These are phyloP conservation scores for Uria lomvia DNA, from an alignment of 2,113 vertebrate species.

Conservation along the genomic window DNA sequence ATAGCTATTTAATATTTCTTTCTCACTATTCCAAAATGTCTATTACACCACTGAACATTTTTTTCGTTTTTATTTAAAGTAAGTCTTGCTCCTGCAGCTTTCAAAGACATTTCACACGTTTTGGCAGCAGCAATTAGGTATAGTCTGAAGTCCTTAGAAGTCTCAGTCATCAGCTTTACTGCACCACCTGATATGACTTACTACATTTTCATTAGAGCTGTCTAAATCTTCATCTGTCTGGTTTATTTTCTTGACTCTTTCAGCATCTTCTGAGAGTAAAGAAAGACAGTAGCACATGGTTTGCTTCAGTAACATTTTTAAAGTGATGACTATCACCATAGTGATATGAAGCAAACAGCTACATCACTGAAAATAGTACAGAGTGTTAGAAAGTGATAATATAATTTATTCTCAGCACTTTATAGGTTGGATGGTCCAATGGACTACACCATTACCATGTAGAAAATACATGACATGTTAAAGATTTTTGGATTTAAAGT, in stretches of 20 bases:
- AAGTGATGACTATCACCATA: neutral
- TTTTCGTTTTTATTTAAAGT: neutral
- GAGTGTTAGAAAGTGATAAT: neutral
- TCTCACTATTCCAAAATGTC: neutral
- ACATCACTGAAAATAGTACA: neutral
- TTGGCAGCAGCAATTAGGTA: neutral
- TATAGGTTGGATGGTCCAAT: neutral
- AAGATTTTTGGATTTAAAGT: neutral
- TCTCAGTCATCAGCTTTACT: neutral
- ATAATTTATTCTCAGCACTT: neutral
- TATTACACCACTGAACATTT: neutral
- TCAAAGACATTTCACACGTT: neutral
- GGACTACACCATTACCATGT: neutral
- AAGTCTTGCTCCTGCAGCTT: neutral
- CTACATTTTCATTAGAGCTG: neutral
- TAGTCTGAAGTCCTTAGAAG: neutral
- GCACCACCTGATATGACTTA: neutral
- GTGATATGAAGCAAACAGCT: neutral
- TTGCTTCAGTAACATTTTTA: neutral
- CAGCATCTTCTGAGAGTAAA: neutral
- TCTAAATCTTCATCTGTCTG: neutral
- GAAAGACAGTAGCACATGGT: neutral
- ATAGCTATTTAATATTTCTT: neutral
- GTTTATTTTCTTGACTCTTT: neutral
- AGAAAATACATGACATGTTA: neutral